These are phyloP conservation scores for Ranitomeya imitator DNA, from an alignment of 2,113 vertebrate species.

Conservation along the genomic window DNA sequence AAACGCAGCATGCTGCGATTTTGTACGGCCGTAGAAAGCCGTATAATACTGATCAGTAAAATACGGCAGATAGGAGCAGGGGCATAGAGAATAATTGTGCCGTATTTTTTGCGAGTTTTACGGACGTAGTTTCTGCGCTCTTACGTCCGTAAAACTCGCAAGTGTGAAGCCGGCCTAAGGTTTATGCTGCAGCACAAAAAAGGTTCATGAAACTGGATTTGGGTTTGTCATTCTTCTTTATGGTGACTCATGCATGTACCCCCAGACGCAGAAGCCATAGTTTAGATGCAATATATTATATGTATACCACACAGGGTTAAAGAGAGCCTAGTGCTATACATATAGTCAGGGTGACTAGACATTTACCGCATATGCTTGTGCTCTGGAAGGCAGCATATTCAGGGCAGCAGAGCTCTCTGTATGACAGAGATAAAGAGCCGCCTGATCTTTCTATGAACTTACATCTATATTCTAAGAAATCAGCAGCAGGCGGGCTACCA, in stretches of 20 bases:
- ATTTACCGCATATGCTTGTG: background rate
- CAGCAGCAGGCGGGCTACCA: slow-evolving; percentile 31
- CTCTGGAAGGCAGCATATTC: background rate
- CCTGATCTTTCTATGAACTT: slow-evolving; percentile 47
- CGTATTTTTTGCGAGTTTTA: no score
- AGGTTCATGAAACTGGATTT: background rate
- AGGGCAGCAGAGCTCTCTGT: slow-evolving; percentile 10
- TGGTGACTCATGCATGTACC: background rate
- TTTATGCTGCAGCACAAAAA: background rate
- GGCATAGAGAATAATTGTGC: no score
- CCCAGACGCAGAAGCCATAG: background rate
- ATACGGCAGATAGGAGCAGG: no score
- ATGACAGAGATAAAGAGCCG: slow-evolving; percentile 27
- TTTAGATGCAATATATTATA: background rate
- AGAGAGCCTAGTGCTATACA: background rate
- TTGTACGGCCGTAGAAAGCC: no score
- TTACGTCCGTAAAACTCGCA: no score
- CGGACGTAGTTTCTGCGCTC: no score
- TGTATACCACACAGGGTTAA: background rate
- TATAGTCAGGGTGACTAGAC: slow-evolving; percentile 8
- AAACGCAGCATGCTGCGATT: no score
- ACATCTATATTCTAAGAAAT: slow-evolving; percentile 48
- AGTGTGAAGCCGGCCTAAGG: no score
- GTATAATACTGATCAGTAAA: no score
- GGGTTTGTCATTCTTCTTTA: background rate